Evolutionary conservation across 37 sponge, comb jelly and placozoan species (phyloP).

Genomic region (Ephydatia muelleri): DNA sequence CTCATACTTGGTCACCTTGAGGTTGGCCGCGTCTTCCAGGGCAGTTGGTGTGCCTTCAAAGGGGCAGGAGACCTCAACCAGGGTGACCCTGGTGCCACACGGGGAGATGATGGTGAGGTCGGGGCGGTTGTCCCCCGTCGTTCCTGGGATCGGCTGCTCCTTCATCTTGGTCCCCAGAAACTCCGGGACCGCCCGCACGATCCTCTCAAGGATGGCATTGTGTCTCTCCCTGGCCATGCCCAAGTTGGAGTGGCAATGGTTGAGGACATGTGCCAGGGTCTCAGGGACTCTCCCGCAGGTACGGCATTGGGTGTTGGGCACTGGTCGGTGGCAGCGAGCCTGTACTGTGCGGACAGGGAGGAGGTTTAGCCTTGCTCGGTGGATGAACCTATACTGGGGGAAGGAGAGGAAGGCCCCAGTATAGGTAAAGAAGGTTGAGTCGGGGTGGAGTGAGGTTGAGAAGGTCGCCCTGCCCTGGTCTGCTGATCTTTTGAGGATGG

Average conservation of each 20-base stretch:
- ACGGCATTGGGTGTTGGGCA: neutral
- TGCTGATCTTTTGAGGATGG: too few species aligned
- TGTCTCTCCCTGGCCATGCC: constrained; percentile 15
- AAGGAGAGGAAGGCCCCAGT: too few species aligned
- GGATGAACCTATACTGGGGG: too few species aligned
- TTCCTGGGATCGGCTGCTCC: constrained; percentile 13
- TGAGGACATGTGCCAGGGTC: constrained; percentile 24
- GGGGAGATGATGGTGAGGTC: constrained; percentile 11
- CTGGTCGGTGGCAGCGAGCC: neutral
- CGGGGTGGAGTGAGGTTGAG: too few species aligned
- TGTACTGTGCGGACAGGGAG: constrained; percentile 3
- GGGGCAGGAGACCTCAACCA: constrained; percentile 30
- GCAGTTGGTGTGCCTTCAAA: constrained; percentile 1
- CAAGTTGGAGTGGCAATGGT: constrained; percentile 2
- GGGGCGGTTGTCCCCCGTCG: constrained; percentile 5
- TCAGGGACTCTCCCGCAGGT: constrained; percentile 1
- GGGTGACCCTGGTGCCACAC: neutral
- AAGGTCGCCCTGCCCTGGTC: too few species aligned
- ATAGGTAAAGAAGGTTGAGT: too few species aligned
- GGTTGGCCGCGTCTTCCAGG: neutral
- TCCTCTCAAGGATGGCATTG: constrained; percentile 10
- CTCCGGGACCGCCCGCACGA: neutral
- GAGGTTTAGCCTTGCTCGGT: too few species aligned
- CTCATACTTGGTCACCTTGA: neutral
- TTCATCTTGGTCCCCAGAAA: neutral